Evolutionary conservation across 2,113 vertebrate genomes (phyloP), one percentile per base, ranked within the genome.

Genomic region (Struthidea cinerea): DNA sequence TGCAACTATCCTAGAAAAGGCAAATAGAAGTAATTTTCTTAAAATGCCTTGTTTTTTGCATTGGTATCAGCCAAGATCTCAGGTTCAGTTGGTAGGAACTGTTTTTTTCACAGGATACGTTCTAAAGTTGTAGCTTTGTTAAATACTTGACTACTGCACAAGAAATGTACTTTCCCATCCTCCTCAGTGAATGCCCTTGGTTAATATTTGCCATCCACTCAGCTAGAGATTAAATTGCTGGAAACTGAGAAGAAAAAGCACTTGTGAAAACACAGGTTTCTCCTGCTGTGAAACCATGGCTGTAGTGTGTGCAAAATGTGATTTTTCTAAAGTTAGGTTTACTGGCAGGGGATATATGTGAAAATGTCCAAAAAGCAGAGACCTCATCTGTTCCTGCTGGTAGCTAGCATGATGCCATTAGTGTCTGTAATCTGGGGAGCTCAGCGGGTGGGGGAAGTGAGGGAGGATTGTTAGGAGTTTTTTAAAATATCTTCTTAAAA

Each of bases 371-470:
- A 76, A 85, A 94, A 69, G 1, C 26, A 64, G 74, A 80, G 64
- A 37, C 30, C 42, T 93, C 63, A 35, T 88, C 71, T 83, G 42
- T 69, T 91, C 67, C 74, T 88, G 74, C 50, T 13, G 19, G 52
- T 77, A 80, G 46, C 42, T 65, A 22, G 20, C 2, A 1, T 30
- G 78, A 44, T 91, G 55, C 71, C 28, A 14, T 80, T 67, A 90
- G 46, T 47, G 39, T 52, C 73, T 49, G 50, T 74, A 77, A 85
- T 84, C 82, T 14, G 8, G 67, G 70, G 57, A 76, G 77, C 47
- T 67, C 5, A 0, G 27, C 5, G 2, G 37, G 27, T 0, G 0
- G 10, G 30, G 42, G 27, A 35, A 28, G 16, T 10, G 55, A 64
- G 46, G 39, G 35, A 77, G 59, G 68, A 61, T 82, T 84, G 56